These are phyloP conservation scores for Pseudomyrmex cubaensis DNA, from an alignment of 1,140 invertebrate species.

Conservation along the genomic window DNA sequence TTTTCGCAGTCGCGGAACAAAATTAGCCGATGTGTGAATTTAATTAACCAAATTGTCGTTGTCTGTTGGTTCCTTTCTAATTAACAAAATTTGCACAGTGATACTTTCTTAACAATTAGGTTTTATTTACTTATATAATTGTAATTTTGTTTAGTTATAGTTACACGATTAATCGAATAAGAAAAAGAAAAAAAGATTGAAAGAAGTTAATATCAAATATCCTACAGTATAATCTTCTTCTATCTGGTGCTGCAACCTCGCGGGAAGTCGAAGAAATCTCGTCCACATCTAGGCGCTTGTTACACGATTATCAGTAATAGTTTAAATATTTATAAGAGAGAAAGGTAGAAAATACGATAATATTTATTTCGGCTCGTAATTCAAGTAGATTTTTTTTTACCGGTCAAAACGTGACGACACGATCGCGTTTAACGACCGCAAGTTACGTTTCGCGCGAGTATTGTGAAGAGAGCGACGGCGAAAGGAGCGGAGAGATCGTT, in stretches of 20 bases:
- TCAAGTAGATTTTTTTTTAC: neutral
- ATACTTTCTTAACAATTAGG: neutral
- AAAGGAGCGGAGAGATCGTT: slow-evolving; percentile 15
- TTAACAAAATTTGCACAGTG: neutral
- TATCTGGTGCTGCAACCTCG: slow-evolving; percentile 40
- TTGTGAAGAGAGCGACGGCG: slow-evolving; percentile 13
- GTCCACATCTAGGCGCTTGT: neutral
- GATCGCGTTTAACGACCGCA: neutral
- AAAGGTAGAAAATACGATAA: neutral
- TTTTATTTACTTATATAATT: neutral
- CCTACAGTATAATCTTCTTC: neutral
- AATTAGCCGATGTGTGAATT: slow-evolving; percentile 17
- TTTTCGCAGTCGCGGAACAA: neutral
- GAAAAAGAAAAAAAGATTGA: neutral
- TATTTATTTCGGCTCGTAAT: neutral
- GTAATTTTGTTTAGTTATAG: neutral
- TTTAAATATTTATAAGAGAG: neutral
- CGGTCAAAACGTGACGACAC: neutral
- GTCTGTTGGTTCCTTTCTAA: neutral
- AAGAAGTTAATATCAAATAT: neutral
- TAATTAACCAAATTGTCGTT: neutral
- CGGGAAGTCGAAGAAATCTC: slow-evolving; percentile 11
- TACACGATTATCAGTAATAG: neutral
- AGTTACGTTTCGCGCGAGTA: slow-evolving; percentile 7
- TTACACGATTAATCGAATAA: neutral